A percentile compares a stretch with the other conserved stretches of the same genome.
phyloP scores from a whole-genome alignment of 2,113 vertebrate genomes.

The Gallinago undulata region DNA sequence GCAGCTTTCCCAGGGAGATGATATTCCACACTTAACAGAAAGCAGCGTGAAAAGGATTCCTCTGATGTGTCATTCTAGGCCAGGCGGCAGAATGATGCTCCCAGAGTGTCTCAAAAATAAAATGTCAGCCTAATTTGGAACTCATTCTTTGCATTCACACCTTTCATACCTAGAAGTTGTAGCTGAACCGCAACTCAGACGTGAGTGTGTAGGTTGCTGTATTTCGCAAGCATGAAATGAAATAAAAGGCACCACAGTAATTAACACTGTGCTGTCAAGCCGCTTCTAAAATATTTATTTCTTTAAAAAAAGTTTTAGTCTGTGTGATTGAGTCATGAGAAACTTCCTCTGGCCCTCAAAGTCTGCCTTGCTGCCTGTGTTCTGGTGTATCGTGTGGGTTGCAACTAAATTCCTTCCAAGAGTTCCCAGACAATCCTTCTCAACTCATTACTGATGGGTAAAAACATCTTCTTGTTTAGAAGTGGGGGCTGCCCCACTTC shows the following conservation, averaged over 20 bases:
- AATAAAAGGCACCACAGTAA: background rate
- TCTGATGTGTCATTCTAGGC: conserved; percentile 18
- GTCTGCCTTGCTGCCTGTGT: background rate
- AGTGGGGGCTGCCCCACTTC: background rate
- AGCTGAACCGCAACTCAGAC: background rate
- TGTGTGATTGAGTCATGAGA: background rate
- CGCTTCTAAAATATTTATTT: background rate
- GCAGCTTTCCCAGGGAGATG: background rate
- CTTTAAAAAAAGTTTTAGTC: background rate
- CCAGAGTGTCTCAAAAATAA: background rate
- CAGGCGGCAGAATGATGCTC: background rate
- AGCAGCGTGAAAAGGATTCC: background rate
- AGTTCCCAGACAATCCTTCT: background rate
- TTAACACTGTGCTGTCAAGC: background rate
- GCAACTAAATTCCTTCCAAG: background rate
- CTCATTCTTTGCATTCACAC: background rate
- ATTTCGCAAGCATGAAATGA: background rate
- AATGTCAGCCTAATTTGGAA: conserved; percentile 22
- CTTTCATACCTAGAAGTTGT: background rate
- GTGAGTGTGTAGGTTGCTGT: background rate
- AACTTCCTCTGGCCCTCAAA: background rate
- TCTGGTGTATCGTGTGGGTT: background rate
- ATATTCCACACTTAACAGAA: background rate
- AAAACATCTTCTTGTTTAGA: background rate
- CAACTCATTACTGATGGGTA: background rate